These are phyloP conservation scores for Notiomystis cincta DNA, from an alignment of 2,113 vertebrate species.

Conservation along the genomic window DNA sequence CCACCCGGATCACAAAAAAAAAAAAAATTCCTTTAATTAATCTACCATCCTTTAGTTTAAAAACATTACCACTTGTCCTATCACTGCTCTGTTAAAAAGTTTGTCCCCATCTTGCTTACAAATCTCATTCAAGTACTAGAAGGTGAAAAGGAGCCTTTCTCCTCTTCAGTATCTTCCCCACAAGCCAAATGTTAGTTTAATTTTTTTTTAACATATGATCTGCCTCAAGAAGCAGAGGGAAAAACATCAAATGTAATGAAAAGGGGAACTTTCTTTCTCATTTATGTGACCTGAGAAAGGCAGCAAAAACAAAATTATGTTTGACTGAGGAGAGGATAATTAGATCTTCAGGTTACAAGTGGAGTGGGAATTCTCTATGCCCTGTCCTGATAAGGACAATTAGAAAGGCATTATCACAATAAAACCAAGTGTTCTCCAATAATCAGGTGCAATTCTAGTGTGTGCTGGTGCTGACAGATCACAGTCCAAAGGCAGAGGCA, in stretches of 20 bases:
- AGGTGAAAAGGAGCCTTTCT: neutral
- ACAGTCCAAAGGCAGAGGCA: neutral
- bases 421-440: slow-evolving; percentile 34
- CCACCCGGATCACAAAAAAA: neutral
- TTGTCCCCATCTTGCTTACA: neutral
- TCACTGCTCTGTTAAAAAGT: neutral
- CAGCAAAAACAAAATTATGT: slow-evolving; percentile 43
- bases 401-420: slow-evolving; percentile 51
- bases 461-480: neutral
- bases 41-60: neutral
- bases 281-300: slow-evolving; percentile 46
- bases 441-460: slow-evolving; percentile 1
- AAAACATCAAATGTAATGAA: slow-evolving; percentile 14
- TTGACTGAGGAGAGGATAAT: slow-evolving; percentile 51
- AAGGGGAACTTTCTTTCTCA: neutral
- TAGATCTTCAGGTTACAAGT: slow-evolving; percentile 43
- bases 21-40: neutral
- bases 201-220: neutral
- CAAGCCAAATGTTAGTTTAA: neutral
- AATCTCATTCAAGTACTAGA: neutral
- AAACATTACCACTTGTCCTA: neutral
- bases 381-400: slow-evolving; percentile 64
- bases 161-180: neutral
- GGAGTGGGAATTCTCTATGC: slow-evolving; percentile 34
- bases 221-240: neutral